These are phyloP conservation scores for Garra rufa DNA, from an alignment of 2,113 vertebrate species.

Conservation along the genomic window DNA sequence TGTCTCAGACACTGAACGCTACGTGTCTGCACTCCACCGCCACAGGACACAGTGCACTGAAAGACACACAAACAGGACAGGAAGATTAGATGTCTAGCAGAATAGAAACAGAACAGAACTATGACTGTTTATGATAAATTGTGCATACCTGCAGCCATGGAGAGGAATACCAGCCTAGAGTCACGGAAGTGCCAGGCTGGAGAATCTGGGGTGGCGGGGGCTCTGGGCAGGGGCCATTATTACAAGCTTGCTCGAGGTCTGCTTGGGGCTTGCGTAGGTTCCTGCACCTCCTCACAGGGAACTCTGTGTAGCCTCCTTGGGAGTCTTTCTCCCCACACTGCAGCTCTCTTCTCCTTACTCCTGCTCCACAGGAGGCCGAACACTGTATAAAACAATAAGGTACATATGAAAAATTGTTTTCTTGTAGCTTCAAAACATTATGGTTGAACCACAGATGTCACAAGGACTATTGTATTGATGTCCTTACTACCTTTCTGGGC, in stretches of 20 bases:
- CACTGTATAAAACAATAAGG: constrained; percentile 82
- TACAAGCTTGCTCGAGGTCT: constrained; percentile 85
- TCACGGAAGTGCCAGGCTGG: constrained; percentile 57
- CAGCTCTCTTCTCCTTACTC: constrained; percentile 83
- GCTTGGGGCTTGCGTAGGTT: constrained; percentile 82
- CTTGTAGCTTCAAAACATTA: no score
- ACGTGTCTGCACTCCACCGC: constrained; percentile 92
- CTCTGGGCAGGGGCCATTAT: constrained; percentile 76
- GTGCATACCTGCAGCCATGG: constrained; percentile 91
- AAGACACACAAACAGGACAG: constrained; percentile 35
- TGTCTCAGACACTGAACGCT: constrained; percentile 87
- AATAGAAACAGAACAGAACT: neutral
- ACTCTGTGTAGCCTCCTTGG: constrained; percentile 82
- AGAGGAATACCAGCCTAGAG: constrained; percentile 87
- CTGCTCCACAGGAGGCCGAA: constrained; percentile 86
- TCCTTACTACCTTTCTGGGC: no score
- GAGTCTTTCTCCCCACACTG: constrained; percentile 86
- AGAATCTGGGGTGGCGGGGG: constrained; percentile 35
- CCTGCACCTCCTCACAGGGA: constrained; percentile 88
- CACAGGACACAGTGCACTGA: constrained; percentile 95
- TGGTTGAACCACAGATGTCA: no score
- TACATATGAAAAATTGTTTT: no score
- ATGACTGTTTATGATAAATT: neutral
- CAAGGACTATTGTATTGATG: no score
- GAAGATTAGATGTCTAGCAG: neutral